Base-by-base conservation (phyloP, 2,888 invertebrate species). In the Calameuta idolon region DNA sequence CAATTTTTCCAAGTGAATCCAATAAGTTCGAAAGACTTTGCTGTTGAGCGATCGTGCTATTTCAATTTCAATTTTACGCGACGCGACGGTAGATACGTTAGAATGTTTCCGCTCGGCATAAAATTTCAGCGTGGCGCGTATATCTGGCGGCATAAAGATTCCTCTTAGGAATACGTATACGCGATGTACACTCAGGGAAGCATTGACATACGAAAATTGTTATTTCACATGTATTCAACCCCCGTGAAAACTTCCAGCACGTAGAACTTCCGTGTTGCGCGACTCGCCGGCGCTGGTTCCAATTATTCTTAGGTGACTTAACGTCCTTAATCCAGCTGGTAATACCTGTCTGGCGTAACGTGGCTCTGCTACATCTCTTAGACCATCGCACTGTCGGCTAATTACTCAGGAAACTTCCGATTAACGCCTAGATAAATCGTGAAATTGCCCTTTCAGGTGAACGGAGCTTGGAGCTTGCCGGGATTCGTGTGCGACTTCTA, bases 401-500 rank as follows among this genome's bases (percentile, higher is more conserved):
- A 55, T 55, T 55, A 55, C 40, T 55, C 40, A 55, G 40, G 40
- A 55, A 23, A 55, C 40, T 55, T 55, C 40, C 40, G 40, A 55
- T 55, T 55, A 55, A 55, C 40, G 40, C 40, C 23, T 23, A 55
- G 40, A 55, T 55, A 55, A 55, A 55, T 55, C 40, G 23, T 55
- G 40, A 23, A 55, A 55, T 55, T 55, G 23, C 40, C 86, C 81
- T 94, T 94, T 1, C 94, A 97, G 97, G 95, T 97, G 83, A 96
- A 97, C 92, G 96, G 96, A 77, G 95, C 95, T 75, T 98, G 98
- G 98, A 96, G 96, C 37, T 93, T 98, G 87, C 97, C 98, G 69
- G 96, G 96, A 85, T 95, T 97, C 90, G 95, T 97, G 86, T 99
- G 98, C 92, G 98, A 98, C 93, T 96, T 98, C 92, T 99, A 98